Conservation (phyloP, 2,113 vertebrate species). For the Tretioscincus oriximinensis region DNA sequence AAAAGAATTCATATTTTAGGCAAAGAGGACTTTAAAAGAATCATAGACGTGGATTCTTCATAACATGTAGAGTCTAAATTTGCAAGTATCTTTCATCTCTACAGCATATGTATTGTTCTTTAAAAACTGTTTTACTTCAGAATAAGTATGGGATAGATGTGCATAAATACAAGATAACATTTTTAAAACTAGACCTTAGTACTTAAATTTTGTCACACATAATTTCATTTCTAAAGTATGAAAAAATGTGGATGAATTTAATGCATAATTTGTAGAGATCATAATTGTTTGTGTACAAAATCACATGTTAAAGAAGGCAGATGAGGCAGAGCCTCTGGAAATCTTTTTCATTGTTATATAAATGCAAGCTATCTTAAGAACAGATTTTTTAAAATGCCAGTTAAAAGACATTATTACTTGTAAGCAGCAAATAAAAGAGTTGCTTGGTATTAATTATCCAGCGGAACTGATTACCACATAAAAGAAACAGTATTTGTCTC, state of each 20-base stretch:
- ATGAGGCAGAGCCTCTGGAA: neutral
- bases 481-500: neutral
- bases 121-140: neutral
- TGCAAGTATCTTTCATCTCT: neutral
- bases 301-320: neutral
- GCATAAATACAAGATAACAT: neutral
- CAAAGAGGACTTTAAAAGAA: too few species aligned
- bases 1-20: neutral
- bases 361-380: neutral
- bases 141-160: too few species aligned
- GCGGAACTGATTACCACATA: neutral
- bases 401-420: neutral
- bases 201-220: neutral
- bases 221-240: conserved; percentile 2
- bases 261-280: neutral
- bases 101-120: neutral
- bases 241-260: neutral
- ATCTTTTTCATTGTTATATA: neutral
- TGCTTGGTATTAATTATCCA: neutral
- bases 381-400: neutral
- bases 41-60: neutral
- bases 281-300: neutral
- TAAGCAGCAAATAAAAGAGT: neutral
- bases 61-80: neutral
- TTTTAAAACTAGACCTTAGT: neutral